phyloP scores from a whole-genome alignment of 1,140 invertebrate genomes.

The Eriosoma lanigerum region DNA sequence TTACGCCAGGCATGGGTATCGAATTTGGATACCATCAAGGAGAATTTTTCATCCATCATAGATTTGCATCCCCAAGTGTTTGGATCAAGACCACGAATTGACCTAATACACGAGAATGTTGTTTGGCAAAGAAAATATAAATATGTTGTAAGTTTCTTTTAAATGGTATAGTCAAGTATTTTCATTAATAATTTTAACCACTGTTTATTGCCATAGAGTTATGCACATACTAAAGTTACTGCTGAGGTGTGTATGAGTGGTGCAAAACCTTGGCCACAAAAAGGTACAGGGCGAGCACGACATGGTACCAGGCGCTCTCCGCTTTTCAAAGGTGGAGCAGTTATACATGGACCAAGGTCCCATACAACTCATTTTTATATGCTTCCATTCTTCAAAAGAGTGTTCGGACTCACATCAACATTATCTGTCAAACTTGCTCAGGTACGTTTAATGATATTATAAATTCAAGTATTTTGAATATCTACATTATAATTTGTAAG shows the following conservation, averaged over 20 bases:
- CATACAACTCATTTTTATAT: slow-evolving; percentile 90
- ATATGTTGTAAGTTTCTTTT: slow-evolving; percentile 67
- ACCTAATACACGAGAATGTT: slow-evolving; percentile 85
- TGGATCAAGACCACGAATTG: slow-evolving; percentile 78
- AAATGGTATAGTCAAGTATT: neutral
- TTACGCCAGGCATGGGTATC: slow-evolving; percentile 89
- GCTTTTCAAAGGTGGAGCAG: slow-evolving; percentile 74
- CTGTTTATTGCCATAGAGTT: slow-evolving; percentile 60
- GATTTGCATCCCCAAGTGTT: slow-evolving; percentile 88
- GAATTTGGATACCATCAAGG: slow-evolving; percentile 76
- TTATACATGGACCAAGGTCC: slow-evolving; percentile 83
- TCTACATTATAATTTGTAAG: slow-evolving; percentile 24
- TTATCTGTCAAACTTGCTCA: slow-evolving; percentile 90
- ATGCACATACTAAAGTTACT: slow-evolving; percentile 71
- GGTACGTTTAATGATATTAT: slow-evolving; percentile 56
- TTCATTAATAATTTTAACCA: neutral
- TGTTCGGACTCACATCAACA: slow-evolving; percentile 77
- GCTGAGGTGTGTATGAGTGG: slow-evolving; percentile 86
- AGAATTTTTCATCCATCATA: slow-evolving; percentile 80
- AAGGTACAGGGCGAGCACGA: slow-evolving; percentile 80
- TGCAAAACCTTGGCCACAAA: slow-evolving; percentile 93
- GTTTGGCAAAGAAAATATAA: slow-evolving; percentile 85
- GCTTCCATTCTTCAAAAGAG: slow-evolving; percentile 74
- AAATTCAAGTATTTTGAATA: neutral
- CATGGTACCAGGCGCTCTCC: slow-evolving; percentile 91